Percentiles rank a stretch among this genome's conserved stretches.
Evolutionary conservation across 2,888 invertebrate species (phyloP).

Genomic region (Punctoribates punctum): DNA sequence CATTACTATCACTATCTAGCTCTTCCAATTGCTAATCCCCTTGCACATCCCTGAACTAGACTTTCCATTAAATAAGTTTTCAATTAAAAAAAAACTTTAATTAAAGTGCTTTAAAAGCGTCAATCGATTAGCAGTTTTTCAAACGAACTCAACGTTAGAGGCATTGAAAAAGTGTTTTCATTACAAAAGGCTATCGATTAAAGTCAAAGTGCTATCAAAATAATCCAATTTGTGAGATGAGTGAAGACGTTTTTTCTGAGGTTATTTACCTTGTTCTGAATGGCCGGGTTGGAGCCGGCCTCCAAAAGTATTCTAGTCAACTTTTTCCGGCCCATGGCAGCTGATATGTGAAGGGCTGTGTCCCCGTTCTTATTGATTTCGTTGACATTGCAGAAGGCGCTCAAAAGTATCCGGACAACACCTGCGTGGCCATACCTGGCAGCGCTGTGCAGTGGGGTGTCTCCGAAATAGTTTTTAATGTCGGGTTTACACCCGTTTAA

Average conservation of each 20-base stretch:
- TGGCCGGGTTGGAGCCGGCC: conserved; percentile 68
- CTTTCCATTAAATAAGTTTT: too few species aligned
- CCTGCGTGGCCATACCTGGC: conserved; percentile 95
- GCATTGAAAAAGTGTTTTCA: too few species aligned
- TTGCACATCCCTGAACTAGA: too few species aligned
- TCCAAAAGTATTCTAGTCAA: conserved; percentile 83
- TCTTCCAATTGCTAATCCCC: too few species aligned
- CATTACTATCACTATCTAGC: too few species aligned
- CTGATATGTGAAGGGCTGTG: conserved; percentile 86
- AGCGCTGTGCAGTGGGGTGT: conserved; percentile 76
- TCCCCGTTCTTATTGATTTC: conserved; percentile 95
- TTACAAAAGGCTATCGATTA: too few species aligned
- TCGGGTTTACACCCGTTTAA: conserved; percentile 82
- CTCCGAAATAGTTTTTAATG: conserved; percentile 89
- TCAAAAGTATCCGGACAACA: conserved; percentile 86
- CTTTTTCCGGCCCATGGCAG: conserved; percentile 88
- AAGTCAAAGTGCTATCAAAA: too few species aligned
- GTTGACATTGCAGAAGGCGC: conserved; percentile 77
- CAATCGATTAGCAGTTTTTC: too few species aligned
- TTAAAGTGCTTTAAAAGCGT: too few species aligned
- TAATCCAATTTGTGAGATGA: not conserved
- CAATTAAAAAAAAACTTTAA: too few species aligned
- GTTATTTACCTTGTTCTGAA: conserved; percentile 67
- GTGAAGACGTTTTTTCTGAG: not conserved
- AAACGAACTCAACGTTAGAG: too few species aligned